Evolutionary conservation across 2,113 vertebrate genomes (phyloP).

Genomic region (Megaptera novaeangliae): DNA sequence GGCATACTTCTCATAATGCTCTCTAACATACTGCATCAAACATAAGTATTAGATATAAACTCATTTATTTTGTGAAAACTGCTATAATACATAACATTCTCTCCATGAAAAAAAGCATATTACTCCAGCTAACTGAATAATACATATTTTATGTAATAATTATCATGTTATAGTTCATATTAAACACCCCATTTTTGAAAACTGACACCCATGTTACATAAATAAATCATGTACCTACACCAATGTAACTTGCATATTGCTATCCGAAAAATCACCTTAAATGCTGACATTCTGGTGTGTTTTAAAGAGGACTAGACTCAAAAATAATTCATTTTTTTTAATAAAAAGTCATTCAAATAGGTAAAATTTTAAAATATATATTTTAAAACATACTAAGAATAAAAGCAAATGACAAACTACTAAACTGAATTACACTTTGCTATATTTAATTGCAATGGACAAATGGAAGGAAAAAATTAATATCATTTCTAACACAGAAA

Average conservation of each 20-base stretch:
- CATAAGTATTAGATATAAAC: neutral
- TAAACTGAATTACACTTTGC: neutral
- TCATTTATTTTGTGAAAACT: neutral
- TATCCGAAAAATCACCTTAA: neutral
- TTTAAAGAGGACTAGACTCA: neutral
- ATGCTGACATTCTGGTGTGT: neutral
- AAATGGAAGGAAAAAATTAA: neutral
- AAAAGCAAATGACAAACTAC: neutral
- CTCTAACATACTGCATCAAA: constrained; percentile 25
- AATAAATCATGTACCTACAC: neutral
- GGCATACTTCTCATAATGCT: constrained; percentile 19
- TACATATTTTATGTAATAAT: constrained; percentile 8
- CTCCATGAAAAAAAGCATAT: constrained; percentile 12
- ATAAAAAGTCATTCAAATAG: neutral
- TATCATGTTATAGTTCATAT: neutral
- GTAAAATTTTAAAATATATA: constrained; percentile 5
- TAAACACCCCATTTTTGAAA: neutral
- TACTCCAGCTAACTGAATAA: neutral
- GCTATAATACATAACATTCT: neutral
- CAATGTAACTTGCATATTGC: neutral
- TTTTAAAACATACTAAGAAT: neutral
- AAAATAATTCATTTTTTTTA: neutral
- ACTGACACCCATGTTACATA: neutral
- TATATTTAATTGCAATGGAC: neutral
- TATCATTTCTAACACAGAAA: neutral